Conservation (phyloP, 64 coral and sea anemone species). For the Hydrozoanthus tunicans region DNA sequence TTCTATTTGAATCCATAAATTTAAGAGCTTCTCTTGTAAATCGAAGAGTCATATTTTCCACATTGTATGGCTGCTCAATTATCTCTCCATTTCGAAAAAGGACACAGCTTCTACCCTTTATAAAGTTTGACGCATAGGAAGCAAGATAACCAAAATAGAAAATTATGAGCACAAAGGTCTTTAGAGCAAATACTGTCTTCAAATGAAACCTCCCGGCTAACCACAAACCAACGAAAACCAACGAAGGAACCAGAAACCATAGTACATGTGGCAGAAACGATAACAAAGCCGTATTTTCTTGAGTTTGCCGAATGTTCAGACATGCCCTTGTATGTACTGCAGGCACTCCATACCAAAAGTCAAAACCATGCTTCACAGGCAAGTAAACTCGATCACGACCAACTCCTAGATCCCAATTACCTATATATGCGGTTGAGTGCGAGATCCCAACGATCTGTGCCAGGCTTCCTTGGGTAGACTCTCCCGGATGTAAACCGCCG, state of each 20-base stretch:
- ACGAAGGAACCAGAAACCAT: not conserved
- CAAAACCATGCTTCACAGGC: constrained; percentile 86
- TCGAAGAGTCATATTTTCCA: constrained; percentile 82
- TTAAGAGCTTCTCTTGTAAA: constrained; percentile 82
- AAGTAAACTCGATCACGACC: constrained; percentile 73
- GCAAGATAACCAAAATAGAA: constrained; percentile 25
- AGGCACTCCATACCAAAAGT: constrained; percentile 85
- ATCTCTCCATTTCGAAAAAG: constrained; percentile 74
- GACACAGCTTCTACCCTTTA: constrained; percentile 76
- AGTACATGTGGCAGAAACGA: constrained; percentile 12
- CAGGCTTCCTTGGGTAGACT: constrained; percentile 51
- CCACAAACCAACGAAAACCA: constrained; percentile 46
- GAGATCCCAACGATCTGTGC: constrained; percentile 71
- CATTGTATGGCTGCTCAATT: constrained; percentile 77
- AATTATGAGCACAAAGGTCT: not conserved
- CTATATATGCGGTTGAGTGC: constrained; percentile 80
- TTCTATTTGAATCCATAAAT: constrained; percentile 53
- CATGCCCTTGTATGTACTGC: constrained; percentile 73
- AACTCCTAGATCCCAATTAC: constrained; percentile 84
- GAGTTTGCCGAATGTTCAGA: constrained; percentile 5
- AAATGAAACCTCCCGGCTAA: constrained; percentile 32
- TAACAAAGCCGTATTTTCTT: not conserved
- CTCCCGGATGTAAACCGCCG: constrained; percentile 72
- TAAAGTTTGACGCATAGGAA: constrained; percentile 58
- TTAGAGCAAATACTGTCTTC: constrained; percentile 25